Base-by-base conservation (phyloP, 1,140 invertebrate species). In the Macrotrachela quadricornifera region DNA sequence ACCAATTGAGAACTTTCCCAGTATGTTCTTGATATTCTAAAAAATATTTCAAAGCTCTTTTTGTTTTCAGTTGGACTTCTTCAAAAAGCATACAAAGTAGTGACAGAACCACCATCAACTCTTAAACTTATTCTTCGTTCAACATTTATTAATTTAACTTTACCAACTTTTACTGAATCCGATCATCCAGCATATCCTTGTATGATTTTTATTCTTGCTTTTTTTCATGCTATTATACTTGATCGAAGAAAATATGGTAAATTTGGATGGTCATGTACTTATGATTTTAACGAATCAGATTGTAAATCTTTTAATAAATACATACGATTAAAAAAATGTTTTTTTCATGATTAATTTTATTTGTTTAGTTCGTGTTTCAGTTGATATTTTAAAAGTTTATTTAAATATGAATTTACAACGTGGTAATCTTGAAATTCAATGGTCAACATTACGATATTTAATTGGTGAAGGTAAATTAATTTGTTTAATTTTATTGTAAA, bases 401-500 rank as follows among this genome's bases (percentile, higher is more conserved):
- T 69, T 87, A 13, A 79, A 75, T 0, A 82, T 83, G 62, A 76
- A 78, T 41, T 58, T 71, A 12, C 38, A 58, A 45, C 64, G 72
- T 1, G 70, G 70, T 1, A 78, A 81, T 39, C 65, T 69, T 0
- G 68, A 70, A 58, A 78, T 85, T 51, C 83, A 84, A 8, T 91
- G 85, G 85, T 77, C 77, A 53, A 86, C 80, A 62, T 71, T 90
- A 15, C 87, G 87, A 63, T 90, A 87, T 67, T 68, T 90, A 3
- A 85, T 90, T 62, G 83, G 84, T 55, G 84, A 90, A 70, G 82
- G 87, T 9, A 30, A 30, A 30, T 8, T 30, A n/a, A n/a, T n/a
- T n/a, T n/a, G n/a, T n/a, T n/a, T n/a, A n/a, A n/a, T n/a, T n/a
- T n/a, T n/a, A n/a, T n/a, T n/a, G n/a, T n/a, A n/a, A n/a, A n/a